Evolutionary conservation across 2,113 vertebrate genomes (phyloP).

Genomic region (Cichladusa arquata): DNA sequence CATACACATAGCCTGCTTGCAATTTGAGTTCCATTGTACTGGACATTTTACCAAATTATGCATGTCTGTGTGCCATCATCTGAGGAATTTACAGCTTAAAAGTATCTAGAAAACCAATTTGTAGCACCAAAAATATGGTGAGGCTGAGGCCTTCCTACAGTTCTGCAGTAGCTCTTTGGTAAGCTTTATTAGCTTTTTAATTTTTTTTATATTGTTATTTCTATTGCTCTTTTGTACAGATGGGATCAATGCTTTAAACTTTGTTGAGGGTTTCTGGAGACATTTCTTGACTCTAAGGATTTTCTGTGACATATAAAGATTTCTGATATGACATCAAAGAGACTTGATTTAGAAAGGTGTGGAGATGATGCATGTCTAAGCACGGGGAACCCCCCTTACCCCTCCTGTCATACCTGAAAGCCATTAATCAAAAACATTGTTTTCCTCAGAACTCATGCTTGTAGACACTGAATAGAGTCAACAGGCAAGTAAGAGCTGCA

Average conservation of each 20-base stretch:
- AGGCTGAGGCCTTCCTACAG: neutral
- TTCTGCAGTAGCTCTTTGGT: neutral
- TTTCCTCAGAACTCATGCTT: neutral
- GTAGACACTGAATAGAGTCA: neutral
- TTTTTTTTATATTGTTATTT: neutral
- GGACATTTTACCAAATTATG: neutral
- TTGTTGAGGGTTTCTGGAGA: neutral
- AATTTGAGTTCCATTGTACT: neutral
- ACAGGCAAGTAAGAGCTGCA: neutral
- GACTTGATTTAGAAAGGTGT: neutral
- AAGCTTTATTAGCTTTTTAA: neutral
- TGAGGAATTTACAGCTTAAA: neutral
- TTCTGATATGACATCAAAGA: neutral
- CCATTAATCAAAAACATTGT: neutral
- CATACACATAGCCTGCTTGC: neutral
- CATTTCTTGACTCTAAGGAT: neutral
- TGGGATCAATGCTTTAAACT: neutral
- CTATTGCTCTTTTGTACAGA: neutral
- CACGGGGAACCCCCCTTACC: neutral
- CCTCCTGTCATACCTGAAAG: neutral
- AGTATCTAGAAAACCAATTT: neutral
- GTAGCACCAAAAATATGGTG: neutral
- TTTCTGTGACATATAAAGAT: neutral
- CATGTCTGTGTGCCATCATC: neutral
- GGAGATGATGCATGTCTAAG: neutral